Conservation (phyloP, 2,113 vertebrate species). For the Anser cygnoides region DNA sequence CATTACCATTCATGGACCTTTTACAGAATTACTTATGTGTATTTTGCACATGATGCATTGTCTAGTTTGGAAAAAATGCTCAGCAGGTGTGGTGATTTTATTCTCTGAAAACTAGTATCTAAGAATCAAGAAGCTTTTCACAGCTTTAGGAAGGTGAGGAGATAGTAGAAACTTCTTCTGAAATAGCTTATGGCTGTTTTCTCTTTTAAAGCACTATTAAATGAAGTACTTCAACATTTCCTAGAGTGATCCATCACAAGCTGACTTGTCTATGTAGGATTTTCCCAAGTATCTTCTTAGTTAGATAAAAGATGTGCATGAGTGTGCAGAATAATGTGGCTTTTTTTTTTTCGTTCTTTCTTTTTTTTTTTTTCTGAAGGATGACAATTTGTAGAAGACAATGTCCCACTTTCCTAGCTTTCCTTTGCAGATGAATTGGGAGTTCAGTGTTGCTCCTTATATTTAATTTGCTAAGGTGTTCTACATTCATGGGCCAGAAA, state of each 20-base stretch:
- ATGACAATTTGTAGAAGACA: background rate
- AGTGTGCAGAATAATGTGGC: background rate
- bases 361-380: background rate
- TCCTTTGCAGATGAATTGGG: background rate
- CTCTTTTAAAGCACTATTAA: background rate
- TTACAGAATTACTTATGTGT: background rate
- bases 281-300: slow-evolving; percentile 16
- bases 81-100: background rate
- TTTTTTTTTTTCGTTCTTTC: background rate
- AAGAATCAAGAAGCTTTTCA: background rate
- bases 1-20: background rate
- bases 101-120: background rate
- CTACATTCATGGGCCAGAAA: background rate
- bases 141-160: background rate
- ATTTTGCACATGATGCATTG: background rate
- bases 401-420: background rate
- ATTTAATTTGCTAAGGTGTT: background rate
- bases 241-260: background rate
- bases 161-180: background rate
- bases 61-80: background rate
- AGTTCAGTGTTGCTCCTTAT: background rate
- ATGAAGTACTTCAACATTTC: background rate
- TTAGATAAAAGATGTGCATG: background rate
- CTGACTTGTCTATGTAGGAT: background rate
- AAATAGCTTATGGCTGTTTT: background rate